These are phyloP conservation scores for Campoletis sonorensis DNA, from an alignment of 1,140 invertebrate species.

Conservation along the genomic window DNA sequence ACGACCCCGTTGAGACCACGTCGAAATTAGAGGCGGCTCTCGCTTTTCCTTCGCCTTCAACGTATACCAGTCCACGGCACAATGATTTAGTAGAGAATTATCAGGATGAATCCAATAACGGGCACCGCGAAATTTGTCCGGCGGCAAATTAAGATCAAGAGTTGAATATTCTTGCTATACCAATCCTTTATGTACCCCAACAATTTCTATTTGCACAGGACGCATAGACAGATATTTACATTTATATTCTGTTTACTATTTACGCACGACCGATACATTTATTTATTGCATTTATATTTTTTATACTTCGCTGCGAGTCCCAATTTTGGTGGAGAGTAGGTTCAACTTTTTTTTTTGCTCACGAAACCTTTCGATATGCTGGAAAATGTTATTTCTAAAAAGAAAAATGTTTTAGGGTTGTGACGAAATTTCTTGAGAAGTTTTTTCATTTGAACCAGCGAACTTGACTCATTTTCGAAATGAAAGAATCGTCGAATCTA, in stretches of 20 bases:
- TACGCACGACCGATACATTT: neutral
- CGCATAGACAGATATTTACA: neutral
- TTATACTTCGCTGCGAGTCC: no score
- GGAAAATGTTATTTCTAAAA: no score
- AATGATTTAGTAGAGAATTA: constrained; percentile 76
- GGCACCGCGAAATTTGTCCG: constrained; percentile 68
- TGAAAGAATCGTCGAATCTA: no score
- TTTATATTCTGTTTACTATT: neutral
- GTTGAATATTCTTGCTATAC: constrained; percentile 38
- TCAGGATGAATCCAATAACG: constrained; percentile 74
- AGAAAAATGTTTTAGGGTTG: no score
- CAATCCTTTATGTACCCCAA: neutral
- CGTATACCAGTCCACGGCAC: constrained; percentile 55
- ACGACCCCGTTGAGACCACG: constrained; percentile 73
- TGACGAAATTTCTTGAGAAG: no score
- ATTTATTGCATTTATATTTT: no score
- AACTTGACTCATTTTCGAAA: no score
- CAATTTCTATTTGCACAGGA: neutral
- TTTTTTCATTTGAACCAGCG: no score
- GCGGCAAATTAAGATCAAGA: constrained; percentile 73
- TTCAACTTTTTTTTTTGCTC: no score
- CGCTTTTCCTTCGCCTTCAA: constrained; percentile 38
- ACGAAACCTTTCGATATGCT: no score
- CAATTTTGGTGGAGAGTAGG: no score
- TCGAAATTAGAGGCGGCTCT: constrained; percentile 71